Conservation (phyloP, 2,113 vertebrate genomes). For the Nesogale talazaci region DNA sequence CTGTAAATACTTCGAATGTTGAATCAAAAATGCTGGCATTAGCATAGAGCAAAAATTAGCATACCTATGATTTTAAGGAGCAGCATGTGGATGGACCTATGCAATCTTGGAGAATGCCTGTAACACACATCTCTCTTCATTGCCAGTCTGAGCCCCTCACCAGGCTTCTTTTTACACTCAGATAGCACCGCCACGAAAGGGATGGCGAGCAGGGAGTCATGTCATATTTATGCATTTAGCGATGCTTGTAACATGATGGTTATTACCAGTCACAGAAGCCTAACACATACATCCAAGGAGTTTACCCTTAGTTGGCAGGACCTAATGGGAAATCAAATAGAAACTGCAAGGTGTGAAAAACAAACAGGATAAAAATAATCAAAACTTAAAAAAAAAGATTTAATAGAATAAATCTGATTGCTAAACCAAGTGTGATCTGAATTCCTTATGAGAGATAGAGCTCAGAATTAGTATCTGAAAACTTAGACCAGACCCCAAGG, state of each 20-base stretch:
- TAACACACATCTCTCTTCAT: background rate
- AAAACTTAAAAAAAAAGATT: conserved; percentile 19
- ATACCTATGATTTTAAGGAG: conserved; percentile 37
- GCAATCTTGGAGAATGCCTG: background rate
- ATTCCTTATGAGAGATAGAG: background rate
- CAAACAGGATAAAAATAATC: conserved; percentile 59
- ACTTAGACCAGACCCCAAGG: background rate
- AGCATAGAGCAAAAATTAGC: background rate
- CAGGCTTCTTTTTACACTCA: background rate
- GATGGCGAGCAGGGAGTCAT: background rate
- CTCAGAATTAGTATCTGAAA: background rate
- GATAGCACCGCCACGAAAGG: background rate
- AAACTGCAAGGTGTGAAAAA: conserved; percentile 71
- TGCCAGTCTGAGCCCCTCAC: background rate
- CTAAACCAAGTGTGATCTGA: conserved; percentile 17
- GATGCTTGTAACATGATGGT: conserved; percentile 7
- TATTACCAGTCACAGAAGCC: conserved; percentile 54
- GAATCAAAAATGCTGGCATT: conserved; percentile 51
- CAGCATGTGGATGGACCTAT: background rate
- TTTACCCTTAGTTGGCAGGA: conserved; percentile 49
- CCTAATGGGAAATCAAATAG: conserved; percentile 71
- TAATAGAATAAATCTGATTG: conserved; percentile 56
- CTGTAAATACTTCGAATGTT: conserved; percentile 44
- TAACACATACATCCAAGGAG: conserved; percentile 25
- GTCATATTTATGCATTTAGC: conserved; percentile 32